Base-by-base conservation (phyloP, 2,888 invertebrate species). In the Theristus sp. region DNA sequence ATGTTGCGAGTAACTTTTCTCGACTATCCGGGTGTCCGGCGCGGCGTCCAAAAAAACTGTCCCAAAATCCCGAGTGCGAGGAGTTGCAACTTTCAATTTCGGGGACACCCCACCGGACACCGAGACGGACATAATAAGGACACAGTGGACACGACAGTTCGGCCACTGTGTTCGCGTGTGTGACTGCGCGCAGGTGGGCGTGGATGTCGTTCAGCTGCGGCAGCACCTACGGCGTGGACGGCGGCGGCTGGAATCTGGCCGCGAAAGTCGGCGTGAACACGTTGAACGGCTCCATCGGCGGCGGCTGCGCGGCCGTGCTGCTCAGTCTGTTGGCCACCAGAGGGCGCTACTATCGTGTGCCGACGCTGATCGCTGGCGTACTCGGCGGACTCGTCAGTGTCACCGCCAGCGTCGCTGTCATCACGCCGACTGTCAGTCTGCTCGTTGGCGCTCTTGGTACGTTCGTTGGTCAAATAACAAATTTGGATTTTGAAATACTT, bases 261-360 rank as follows among this genome's bases (percentile, higher is more conserved):
- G 49, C 75, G 28, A 70, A 71, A 56, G 88, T 89, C 0, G 87
- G 89, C 0, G 87, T 89, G 0, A 84, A 86, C 80, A 90, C 90
- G 0, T 86, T 90, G 82, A 84, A 89, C 79, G 84, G 86, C 0
- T 88, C 89, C 0, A 88, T 90, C 72, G 89, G 89, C 46, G 57
- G 57, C 17, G 2, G 25, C 26, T 1, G n/a, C 38, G n/a, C 6
- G 25, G 57, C 13, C 49, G 24, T 24, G n/a, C 3, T n/a, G 20
- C 13, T 49, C 49, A 49, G 49, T 49, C 24, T 49, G 49, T 17
- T 49, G 3, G 6, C 3, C 3, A 49, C 49, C 20, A 49, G 49
- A n/a, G 49, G 49, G 3, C 3, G 49, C 3, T 49, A 38, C 17
- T 38, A 38, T 38, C 10, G 17, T 13, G 17, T 38, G 17, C 17